These are phyloP conservation scores for Aphaenogaster ashmeadi DNA, from an alignment of 1,140 invertebrate genomes.

Conservation along the genomic window DNA sequence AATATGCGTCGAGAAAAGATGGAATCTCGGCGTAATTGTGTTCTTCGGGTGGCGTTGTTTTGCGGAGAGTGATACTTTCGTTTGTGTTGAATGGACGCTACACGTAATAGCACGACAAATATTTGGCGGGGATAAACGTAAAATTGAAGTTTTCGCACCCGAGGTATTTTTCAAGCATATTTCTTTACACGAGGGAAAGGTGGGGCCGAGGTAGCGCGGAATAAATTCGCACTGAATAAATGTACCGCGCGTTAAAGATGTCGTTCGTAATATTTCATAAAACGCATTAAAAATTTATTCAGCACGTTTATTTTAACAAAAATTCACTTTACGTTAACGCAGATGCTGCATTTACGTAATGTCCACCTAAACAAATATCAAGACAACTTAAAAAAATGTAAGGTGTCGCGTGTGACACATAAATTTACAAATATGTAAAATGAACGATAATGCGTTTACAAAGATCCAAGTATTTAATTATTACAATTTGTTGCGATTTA, in stretches of 20 bases:
- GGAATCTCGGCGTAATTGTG: constrained; percentile 23
- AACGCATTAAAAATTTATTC: constrained; percentile 49
- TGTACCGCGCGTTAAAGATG: constrained; percentile 30
- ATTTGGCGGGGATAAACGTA: constrained; percentile 52
- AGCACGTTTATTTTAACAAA: too few species aligned
- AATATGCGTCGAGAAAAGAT: constrained; percentile 18
- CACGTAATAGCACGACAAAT: constrained; percentile 39
- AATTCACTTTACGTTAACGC: neutral
- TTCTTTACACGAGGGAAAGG: constrained; percentile 28
- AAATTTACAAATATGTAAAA: neutral
- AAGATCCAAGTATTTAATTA: neutral
- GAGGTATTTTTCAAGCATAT: constrained; percentile 51
- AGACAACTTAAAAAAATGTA: neutral
- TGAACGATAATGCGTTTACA: neutral
- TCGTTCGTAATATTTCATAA: constrained; percentile 35
- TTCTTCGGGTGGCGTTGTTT: constrained; percentile 10
- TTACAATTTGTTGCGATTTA: neutral
- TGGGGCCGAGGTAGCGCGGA: neutral
- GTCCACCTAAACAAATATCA: neutral
- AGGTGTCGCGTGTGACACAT: neutral
- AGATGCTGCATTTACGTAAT: neutral
- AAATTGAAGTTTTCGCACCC: constrained; percentile 48
- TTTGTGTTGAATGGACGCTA: neutral
- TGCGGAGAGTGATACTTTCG: neutral
- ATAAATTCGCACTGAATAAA: constrained; percentile 55